phyloP scores from a whole-genome alignment of 1,140 invertebrate genomes.

The Bombus vancouverensis region DNA sequence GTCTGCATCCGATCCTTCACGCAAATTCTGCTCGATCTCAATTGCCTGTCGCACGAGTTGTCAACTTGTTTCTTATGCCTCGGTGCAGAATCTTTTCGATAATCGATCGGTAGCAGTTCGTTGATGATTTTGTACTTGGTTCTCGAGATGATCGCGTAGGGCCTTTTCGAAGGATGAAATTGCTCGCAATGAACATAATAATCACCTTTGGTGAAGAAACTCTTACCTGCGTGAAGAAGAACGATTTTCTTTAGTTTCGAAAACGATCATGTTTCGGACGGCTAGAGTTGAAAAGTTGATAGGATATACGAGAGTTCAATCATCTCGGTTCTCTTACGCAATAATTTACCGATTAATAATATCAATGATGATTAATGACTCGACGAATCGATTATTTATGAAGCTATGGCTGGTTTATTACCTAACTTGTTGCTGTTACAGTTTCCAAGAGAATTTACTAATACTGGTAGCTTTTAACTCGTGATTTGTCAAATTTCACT shows the following conservation, averaged over 20 bases:
- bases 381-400: too few species aligned
- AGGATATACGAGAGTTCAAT: too few species aligned
- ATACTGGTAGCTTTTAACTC: too few species aligned
- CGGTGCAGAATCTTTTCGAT: fast-evolving
- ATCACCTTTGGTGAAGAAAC: conserved; percentile 50
- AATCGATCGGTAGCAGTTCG: not conserved
- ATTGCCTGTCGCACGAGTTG: too few species aligned
- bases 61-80: not conserved
- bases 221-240: conserved; percentile 21
- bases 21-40: not conserved
- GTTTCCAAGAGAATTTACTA: too few species aligned
- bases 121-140: conserved; percentile 50
- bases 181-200: conserved; percentile 58
- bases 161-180: conserved; percentile 34
- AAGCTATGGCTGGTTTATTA: too few species aligned
- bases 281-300: too few species aligned
- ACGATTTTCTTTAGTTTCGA: not conserved
- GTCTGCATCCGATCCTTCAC: not conserved
- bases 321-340: not conserved
- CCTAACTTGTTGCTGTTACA: too few species aligned
- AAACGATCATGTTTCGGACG: too few species aligned
- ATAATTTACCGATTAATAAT: not conserved
- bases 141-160: not conserved
- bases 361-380: too few species aligned
- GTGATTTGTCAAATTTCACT: too few species aligned